Evolutionary conservation across 2,888 invertebrate genomes (phyloP).

Genomic region (Cephus nigrinus): DNA sequence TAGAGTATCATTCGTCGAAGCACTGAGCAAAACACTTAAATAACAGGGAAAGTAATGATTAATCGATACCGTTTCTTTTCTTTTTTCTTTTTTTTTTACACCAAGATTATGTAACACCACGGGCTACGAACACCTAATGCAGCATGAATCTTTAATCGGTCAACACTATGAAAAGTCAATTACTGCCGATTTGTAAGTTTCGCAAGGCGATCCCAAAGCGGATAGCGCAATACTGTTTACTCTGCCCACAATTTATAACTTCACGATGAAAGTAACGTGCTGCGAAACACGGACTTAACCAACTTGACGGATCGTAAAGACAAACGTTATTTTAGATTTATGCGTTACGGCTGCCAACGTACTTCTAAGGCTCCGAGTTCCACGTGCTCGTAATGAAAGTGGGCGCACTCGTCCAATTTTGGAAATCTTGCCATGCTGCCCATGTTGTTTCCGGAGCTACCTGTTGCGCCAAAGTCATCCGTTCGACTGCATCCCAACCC

Average conservation of each 20-base stretch:
- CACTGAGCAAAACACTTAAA: conserved; percentile 1
- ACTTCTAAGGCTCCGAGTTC: conserved; percentile 83
- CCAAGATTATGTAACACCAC: neutral
- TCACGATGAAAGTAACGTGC: neutral
- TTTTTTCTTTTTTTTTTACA: neutral
- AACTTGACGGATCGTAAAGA: neutral
- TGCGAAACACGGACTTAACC: neutral
- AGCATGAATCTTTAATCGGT: neutral
- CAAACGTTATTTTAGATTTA: neutral
- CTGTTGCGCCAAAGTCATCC: conserved; percentile 56
- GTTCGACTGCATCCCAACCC: conserved; percentile 54
- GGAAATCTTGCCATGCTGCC: conserved; percentile 73
- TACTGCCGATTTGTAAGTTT: neutral
- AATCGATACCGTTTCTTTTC: neutral
- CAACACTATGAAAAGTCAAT: neutral
- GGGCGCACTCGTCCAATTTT: conserved; percentile 95
- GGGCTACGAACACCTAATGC: neutral
- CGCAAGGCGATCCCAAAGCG: neutral
- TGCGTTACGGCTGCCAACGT: conserved; percentile 27
- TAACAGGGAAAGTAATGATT: conserved; percentile 5
- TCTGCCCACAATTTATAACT: neutral
- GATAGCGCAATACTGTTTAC: neutral
- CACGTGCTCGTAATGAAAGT: conserved; percentile 97
- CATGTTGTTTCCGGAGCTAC: conserved; percentile 59
- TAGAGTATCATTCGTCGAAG: neutral